Percentiles rank a stretch among this genome's conserved stretches.
phyloP scores from a whole-genome alignment of 2,113 vertebrate species.

The Macroglossus sobrinus region DNA sequence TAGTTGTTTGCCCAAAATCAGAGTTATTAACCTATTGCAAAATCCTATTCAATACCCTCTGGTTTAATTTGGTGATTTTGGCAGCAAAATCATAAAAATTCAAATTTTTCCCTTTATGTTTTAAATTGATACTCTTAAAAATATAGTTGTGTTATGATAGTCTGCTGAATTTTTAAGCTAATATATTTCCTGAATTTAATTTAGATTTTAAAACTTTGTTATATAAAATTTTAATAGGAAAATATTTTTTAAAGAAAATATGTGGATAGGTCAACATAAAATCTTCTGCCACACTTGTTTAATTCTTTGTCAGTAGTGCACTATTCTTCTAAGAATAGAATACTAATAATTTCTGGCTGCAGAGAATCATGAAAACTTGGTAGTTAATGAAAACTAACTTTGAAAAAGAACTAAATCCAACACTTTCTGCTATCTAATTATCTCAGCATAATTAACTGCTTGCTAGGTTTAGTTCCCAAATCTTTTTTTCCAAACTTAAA shows the following conservation, averaged over 20 bases:
- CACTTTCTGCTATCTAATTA: constrained; percentile 64
- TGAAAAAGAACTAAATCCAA: constrained; percentile 64
- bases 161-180: background rate
- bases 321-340: constrained; percentile 76
- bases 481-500: constrained; percentile 32
- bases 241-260: constrained; percentile 35
- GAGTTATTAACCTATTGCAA: background rate
- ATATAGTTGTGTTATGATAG: background rate
- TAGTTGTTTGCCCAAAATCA: background rate
- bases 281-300: constrained; percentile 59
- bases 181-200: constrained; percentile 32
- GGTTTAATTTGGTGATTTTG: background rate
- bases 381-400: constrained; percentile 75
- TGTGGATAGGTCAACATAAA: constrained; percentile 66
- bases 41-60: background rate
- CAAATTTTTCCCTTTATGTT: background rate
- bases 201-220: constrained; percentile 14
- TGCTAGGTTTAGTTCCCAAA: constrained; percentile 66
- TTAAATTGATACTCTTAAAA: constrained; percentile 31
- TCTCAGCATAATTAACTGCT: constrained; percentile 69
- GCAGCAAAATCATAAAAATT: background rate
- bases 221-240: constrained; percentile 15
- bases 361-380: constrained; percentile 70
- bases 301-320: constrained; percentile 68
- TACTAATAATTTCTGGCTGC: constrained; percentile 77